Evolutionary conservation across 2,888 invertebrate species (phyloP).

Genomic region (Nymphalis polychloros): DNA sequence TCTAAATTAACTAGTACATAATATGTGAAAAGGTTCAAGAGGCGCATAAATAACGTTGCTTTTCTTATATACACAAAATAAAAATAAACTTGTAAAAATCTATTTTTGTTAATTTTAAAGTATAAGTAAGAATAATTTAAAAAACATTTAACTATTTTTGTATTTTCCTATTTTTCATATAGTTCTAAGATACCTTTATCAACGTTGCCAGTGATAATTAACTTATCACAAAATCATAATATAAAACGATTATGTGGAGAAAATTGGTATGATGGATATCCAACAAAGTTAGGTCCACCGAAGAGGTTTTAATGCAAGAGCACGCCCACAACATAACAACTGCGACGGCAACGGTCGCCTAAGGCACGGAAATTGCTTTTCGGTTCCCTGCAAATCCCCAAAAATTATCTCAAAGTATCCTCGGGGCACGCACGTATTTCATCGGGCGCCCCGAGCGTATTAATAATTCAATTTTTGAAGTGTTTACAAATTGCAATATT

Average conservation of each 20-base stretch:
- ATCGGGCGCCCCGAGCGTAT: constrained; percentile 50
- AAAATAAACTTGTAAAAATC: too few species aligned
- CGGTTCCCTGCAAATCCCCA: constrained; percentile 44
- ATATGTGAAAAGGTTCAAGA: neutral
- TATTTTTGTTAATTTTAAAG: too few species aligned
- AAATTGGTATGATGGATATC: constrained; percentile 35
- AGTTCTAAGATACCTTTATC: too few species aligned
- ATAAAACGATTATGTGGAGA: constrained; percentile 42
- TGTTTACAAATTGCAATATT: constrained; percentile 58
- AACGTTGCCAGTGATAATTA: neutral
- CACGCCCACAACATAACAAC: constrained; percentile 42
- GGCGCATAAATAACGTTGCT: too few species aligned
- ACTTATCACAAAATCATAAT: neutral
- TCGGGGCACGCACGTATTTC: constrained; percentile 37
- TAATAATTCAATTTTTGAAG: constrained; percentile 62
- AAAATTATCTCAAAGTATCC: constrained; percentile 42
- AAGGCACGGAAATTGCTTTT: constrained; percentile 73
- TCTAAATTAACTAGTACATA: constrained; percentile 6
- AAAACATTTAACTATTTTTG: too few species aligned
- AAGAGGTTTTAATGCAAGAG: constrained; percentile 40
- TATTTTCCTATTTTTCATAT: too few species aligned
- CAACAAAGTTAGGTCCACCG: constrained; percentile 43
- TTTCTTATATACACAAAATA: too few species aligned
- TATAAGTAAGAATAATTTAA: too few species aligned
- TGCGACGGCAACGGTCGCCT: constrained; percentile 58